Evolutionary conservation across 2,888 invertebrate species (phyloP).

Genomic region (Cephonodes hylas): DNA sequence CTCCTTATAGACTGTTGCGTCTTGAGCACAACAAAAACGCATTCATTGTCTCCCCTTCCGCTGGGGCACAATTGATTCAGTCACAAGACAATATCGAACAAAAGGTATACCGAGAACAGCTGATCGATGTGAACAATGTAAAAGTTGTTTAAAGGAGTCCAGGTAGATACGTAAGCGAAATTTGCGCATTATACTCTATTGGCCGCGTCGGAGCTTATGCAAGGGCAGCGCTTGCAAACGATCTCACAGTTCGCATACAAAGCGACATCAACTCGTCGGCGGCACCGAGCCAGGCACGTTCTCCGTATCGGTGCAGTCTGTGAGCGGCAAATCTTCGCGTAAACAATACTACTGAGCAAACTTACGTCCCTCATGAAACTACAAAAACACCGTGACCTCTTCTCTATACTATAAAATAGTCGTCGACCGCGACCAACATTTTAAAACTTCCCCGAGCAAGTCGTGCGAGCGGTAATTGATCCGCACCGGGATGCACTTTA

Average conservation of each 20-base stretch:
- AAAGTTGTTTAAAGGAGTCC: slow-evolving; percentile 20
- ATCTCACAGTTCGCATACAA: background rate
- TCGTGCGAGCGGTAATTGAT: slow-evolving; percentile 50
- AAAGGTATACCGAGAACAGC: slow-evolving; percentile 27
- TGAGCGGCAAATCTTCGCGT: slow-evolving; percentile 27
- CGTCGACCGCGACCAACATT: slow-evolving; percentile 35
- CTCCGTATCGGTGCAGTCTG: slow-evolving; percentile 13
- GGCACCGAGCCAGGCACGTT: background rate
- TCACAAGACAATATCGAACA: slow-evolving; percentile 18
- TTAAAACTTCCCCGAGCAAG: slow-evolving; percentile 51
- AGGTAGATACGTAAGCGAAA: slow-evolving; percentile 19
- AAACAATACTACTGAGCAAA: slow-evolving; percentile 29
- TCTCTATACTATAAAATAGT: slow-evolving; percentile 51
- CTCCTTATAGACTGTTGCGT: background rate
- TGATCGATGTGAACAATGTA: slow-evolving; percentile 27
- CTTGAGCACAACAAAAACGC: slow-evolving; percentile 17
- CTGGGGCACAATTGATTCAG: slow-evolving; percentile 2
- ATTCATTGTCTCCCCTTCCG: slow-evolving; percentile 20
- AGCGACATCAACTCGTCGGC: background rate
- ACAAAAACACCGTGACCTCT: slow-evolving; percentile 43
- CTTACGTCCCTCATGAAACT: slow-evolving; percentile 25
- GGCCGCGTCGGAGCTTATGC: background rate
- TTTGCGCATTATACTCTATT: background rate
- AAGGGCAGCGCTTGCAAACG: background rate
- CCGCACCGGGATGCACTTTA: slow-evolving; percentile 43